Conservation (phyloP, 2,888 invertebrate species). For the Drosophila conformis region DNA sequence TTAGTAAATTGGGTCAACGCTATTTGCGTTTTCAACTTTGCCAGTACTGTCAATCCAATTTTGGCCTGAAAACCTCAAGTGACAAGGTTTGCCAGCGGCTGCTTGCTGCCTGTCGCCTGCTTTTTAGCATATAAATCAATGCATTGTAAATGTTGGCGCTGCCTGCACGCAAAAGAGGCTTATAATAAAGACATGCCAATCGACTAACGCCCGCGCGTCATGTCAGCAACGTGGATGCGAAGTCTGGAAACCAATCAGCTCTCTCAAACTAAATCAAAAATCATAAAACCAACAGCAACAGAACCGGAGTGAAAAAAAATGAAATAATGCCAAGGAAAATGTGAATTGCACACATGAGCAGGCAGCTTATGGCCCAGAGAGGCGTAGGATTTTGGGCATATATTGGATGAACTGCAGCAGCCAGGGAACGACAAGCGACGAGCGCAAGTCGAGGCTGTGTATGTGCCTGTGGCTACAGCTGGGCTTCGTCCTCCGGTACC, state of each 20-base stretch:
- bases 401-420: constrained; percentile 56
- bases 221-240: constrained; percentile 56
- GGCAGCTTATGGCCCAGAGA: constrained; percentile 31
- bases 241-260: constrained; percentile 73
- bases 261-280: constrained; percentile 77
- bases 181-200: constrained; percentile 78
- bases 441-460: constrained; percentile 13
- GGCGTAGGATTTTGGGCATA: constrained; percentile 66
- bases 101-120: constrained; percentile 30
- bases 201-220: constrained; percentile 72
- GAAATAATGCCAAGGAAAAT: constrained; percentile 34
- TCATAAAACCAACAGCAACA: constrained; percentile 59
- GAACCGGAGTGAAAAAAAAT: neutral
- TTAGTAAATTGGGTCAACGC: constrained; percentile 51
- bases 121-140: constrained; percentile 79
- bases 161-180: constrained; percentile 40
- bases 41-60: constrained; percentile 43
- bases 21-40: constrained; percentile 13
- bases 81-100: constrained; percentile 54
- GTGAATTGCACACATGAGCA: constrained; percentile 59
- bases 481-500: constrained; percentile 13
- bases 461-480: constrained; percentile 12
- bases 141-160: constrained; percentile 49
- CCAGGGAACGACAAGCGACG: constrained; percentile 13
- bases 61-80: constrained; percentile 30